Evolutionary conservation across 2,113 vertebrate species (phyloP).

Genomic region (Elephantulus edwardii): DNA sequence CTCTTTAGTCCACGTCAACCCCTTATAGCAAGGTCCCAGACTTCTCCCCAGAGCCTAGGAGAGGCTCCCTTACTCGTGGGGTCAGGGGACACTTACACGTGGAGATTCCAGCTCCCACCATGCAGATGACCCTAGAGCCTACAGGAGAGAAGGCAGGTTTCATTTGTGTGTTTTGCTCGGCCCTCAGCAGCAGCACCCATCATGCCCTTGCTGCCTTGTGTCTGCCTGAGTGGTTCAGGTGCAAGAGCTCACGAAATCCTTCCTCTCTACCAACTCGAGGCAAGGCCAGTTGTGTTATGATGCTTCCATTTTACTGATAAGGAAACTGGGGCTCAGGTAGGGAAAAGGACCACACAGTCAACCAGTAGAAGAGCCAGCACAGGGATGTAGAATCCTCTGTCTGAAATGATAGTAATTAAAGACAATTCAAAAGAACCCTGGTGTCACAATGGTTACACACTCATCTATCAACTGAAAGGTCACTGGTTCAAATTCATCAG

Average conservation of each 20-base stretch:
- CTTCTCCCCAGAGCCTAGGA: too few species aligned
- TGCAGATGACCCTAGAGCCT: constrained; percentile 93
- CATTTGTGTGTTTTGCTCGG: background rate
- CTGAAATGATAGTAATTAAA: too few species aligned
- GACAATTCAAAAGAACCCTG: too few species aligned
- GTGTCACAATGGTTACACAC: too few species aligned
- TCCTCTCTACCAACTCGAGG: background rate
- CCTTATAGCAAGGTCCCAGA: background rate
- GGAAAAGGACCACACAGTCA: background rate
- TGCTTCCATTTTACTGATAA: background rate
- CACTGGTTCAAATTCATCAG: too few species aligned
- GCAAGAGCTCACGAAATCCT: background rate
- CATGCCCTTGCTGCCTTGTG: background rate
- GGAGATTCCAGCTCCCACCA: constrained; percentile 94
- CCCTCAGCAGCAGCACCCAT: background rate
- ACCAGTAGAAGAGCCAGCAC: background rate
- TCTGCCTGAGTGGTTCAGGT: too few species aligned
- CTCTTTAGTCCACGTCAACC: rapidly evolving
- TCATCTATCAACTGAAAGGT: too few species aligned
- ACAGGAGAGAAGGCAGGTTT: background rate
- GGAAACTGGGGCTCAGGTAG: background rate
- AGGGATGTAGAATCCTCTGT: background rate
- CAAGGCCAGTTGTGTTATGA: background rate
- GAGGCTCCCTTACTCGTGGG: too few species aligned
- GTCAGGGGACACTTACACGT: constrained; percentile 85